A percentile compares a stretch with the other conserved stretches of the same genome.
Conservation (phyloP, 2,113 vertebrate genomes). For the Daubentonia madagascariensis region DNA sequence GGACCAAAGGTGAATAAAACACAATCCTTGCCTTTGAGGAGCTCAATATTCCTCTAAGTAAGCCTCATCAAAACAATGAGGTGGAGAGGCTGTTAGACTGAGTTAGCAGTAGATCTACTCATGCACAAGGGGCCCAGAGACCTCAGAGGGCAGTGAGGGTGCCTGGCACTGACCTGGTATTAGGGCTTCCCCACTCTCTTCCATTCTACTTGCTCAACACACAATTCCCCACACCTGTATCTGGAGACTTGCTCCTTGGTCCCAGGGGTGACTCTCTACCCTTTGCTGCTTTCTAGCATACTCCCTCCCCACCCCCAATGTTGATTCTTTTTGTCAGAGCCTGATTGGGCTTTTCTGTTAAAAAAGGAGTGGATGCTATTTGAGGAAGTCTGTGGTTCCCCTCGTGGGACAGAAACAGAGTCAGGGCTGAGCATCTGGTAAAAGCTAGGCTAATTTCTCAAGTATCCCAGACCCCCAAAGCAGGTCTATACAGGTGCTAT, state of each 20-base stretch:
- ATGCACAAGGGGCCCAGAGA: not conserved
- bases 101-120: not conserved
- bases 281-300: not conserved
- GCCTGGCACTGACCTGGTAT: not conserved
- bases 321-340: not conserved
- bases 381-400: not conserved
- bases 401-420: not conserved
- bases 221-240: not conserved
- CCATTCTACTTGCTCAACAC: not conserved
- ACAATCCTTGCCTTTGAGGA: not conserved
- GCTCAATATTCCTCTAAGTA: not conserved
- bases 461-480: not conserved
- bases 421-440: not conserved
- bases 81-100: not conserved
- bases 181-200: not conserved
- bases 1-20: not conserved
- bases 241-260: not conserved
- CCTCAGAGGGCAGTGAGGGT: not conserved
- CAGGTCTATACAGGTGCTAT: not conserved
- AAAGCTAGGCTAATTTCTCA: constrained; percentile 14
- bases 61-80: not conserved
- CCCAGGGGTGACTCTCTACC: not conserved
- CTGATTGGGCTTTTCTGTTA: not conserved
- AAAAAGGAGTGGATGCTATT: not conserved
- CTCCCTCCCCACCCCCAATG: not conserved